Percentiles rank a stretch among this genome's conserved stretches.
These are phyloP conservation scores for Pteropus rufus DNA, from an alignment of 2,797 vertebrate species.

Conservation along the genomic window DNA sequence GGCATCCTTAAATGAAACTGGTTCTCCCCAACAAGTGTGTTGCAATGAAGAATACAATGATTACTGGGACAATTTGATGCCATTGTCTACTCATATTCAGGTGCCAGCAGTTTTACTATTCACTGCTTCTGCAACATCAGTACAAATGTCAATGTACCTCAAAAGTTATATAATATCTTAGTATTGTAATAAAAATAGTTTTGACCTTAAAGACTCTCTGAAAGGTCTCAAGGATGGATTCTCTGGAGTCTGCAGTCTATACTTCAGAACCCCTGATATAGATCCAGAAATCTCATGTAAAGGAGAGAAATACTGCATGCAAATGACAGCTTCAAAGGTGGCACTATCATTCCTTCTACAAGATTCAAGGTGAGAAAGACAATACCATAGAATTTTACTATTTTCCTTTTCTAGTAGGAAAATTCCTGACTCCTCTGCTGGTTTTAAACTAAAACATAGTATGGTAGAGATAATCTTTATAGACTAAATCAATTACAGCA, in stretches of 20 bases:
- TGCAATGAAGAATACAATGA: background rate
- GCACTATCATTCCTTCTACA: background rate
- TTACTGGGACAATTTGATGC: background rate
- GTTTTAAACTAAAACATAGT: conserved; percentile 37
- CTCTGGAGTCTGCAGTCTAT: background rate
- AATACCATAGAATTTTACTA: background rate
- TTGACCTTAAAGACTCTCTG: background rate
- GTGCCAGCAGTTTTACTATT: background rate
- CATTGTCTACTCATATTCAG: background rate
- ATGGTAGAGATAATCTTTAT: background rate
- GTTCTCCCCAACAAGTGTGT: background rate
- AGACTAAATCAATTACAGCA: background rate
- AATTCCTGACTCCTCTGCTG: background rate
- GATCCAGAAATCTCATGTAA: background rate
- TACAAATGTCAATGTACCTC: background rate
- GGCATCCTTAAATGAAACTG: background rate
- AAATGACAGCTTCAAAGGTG: background rate
- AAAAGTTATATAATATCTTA: background rate
- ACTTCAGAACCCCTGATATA: background rate
- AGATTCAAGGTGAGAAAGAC: background rate
- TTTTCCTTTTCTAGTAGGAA: background rate
- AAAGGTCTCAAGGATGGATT: background rate
- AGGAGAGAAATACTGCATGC: background rate
- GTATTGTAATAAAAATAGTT: background rate
- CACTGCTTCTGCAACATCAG: background rate